Evolutionary conservation across 2,888 invertebrate species (phyloP).

Genomic region (Microdon myrmicae): DNA sequence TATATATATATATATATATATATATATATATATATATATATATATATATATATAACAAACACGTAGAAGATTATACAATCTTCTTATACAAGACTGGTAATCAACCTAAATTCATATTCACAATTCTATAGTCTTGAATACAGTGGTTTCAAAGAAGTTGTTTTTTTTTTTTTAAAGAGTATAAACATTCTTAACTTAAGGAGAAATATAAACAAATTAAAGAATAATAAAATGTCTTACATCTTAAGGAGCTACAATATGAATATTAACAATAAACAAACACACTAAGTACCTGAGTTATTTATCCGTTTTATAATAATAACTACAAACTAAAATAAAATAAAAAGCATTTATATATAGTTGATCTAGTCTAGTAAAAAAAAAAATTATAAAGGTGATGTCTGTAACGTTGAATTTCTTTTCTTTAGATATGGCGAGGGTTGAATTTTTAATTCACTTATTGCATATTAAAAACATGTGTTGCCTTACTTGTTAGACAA

Average conservation of each 20-base stretch:
- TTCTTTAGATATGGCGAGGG: conserved; percentile 43
- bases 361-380: conserved; percentile 2
- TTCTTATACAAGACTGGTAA: conserved; percentile 57
- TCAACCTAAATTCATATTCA: conserved; percentile 59
- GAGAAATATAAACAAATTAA: conserved; percentile 6
- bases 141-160: too few species aligned
- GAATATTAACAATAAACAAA: conserved; percentile 52
- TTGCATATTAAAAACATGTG: background rate
- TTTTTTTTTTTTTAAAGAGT: too few species aligned
- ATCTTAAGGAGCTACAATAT: conserved; percentile 19
- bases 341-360: conserved; percentile 6
- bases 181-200: too few species aligned
- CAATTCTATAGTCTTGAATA: too few species aligned
- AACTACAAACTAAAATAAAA: conserved; percentile 11
- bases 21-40: conserved; percentile 3
- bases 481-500: conserved; percentile 3
- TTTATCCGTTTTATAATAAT: conserved; percentile 35
- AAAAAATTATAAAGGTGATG: conserved; percentile 15
- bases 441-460: conserved; percentile 22
- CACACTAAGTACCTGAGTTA: conserved; percentile 67
- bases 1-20: conserved; percentile 2
- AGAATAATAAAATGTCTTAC: conserved; percentile 1
- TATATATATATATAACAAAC: too few species aligned
- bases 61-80: background rate
- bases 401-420: conserved; percentile 29